Evolutionary conservation across 1,140 invertebrate species (phyloP).

Genomic region (Pseudoatta argentina): DNA sequence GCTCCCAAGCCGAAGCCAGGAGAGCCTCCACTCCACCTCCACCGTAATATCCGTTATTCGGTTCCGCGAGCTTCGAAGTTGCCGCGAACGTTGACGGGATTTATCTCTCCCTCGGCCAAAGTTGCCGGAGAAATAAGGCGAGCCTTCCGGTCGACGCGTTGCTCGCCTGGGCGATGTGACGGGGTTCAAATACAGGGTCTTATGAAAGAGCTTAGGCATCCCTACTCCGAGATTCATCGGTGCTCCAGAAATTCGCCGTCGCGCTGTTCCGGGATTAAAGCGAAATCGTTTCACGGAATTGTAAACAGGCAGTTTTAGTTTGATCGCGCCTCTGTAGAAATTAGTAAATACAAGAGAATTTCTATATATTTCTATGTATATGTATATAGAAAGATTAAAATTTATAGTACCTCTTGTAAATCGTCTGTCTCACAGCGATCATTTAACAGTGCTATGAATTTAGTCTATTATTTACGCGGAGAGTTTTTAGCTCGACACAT

Average conservation of each 20-base stretch:
- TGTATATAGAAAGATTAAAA: no score
- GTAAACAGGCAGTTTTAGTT: slow-evolving; percentile 13
- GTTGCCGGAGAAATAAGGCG: slow-evolving; percentile 52
- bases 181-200: slow-evolving; percentile 52
- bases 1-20: background rate
- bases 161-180: slow-evolving; percentile 45
- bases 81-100: slow-evolving; percentile 60
- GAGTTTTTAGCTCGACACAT: no score
- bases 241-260: slow-evolving; percentile 12
- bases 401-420: no score
- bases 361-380: no score
- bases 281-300: slow-evolving; percentile 6
- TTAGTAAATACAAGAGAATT: background rate
- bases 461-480: no score
- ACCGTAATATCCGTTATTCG: slow-evolving; percentile 57
- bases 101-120: slow-evolving; percentile 45
- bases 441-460: no score
- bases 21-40: background rate
- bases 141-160: slow-evolving; percentile 51
- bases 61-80: slow-evolving; percentile 51
- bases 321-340: background rate
- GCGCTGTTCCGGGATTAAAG: slow-evolving; percentile 43
- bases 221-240: slow-evolving; percentile 33
- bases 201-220: slow-evolving; percentile 55
- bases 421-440: no score